These are phyloP conservation scores for Egretta garzetta DNA, from an alignment of 2,113 vertebrate genomes.

Conservation along the genomic window DNA sequence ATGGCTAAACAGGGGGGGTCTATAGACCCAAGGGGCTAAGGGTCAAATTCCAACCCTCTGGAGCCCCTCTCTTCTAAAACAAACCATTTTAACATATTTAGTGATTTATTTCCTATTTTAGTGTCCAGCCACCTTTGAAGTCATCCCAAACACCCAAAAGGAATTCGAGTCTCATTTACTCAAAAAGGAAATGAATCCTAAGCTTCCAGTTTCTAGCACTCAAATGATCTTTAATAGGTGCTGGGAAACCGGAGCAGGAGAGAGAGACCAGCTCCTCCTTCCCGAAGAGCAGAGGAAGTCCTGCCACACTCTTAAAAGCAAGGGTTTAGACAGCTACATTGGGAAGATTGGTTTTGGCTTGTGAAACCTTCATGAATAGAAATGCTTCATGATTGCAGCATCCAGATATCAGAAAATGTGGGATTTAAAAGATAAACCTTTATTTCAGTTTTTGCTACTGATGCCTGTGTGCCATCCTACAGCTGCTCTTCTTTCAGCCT, in stretches of 20 bases:
- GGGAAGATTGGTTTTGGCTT: background rate
- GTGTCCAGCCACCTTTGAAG: background rate
- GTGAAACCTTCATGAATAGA: background rate
- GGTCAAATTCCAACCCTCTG: background rate
- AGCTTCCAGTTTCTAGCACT: background rate
- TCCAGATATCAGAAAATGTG: background rate
- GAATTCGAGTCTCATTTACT: background rate
- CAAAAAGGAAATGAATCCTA: background rate
- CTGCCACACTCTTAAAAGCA: background rate
- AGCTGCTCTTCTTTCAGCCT: background rate
- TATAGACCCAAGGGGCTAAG: background rate
- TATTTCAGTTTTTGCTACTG: background rate
- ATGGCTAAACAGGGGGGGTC: background rate
- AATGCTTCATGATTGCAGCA: background rate
- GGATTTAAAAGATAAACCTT: background rate
- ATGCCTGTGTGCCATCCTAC: background rate
- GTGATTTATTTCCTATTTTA: background rate
- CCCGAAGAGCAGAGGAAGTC: background rate
- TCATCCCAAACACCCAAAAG: background rate
- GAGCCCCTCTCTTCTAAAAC: background rate
- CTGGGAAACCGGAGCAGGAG: background rate
- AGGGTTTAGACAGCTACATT: background rate
- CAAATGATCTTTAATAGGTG: background rate
- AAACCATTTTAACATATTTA: background rate
- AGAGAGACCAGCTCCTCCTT: background rate